A percentile compares a stretch with the other conserved stretches of the same genome.
phyloP scores from a whole-genome alignment of 2,888 invertebrate species.

The Fragum sueziense region DNA sequence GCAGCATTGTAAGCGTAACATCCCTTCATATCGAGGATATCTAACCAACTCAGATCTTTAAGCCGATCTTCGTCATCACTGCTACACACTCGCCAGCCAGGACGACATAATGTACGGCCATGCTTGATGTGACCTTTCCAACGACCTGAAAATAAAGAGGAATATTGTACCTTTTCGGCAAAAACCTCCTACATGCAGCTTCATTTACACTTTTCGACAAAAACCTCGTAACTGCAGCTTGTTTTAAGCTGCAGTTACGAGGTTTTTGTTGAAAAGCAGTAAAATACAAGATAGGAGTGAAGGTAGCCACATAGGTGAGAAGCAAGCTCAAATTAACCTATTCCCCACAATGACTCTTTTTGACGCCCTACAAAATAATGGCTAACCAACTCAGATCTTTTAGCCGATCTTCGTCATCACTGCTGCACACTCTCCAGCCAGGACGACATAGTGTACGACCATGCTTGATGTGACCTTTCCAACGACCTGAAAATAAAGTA shows the following conservation, averaged over 20 bases:
- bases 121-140: constrained; percentile 81
- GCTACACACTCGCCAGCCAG: constrained; percentile 80
- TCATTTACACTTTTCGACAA: too few relatives aligned
- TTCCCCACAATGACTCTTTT: too few relatives aligned
- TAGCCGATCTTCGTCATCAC: constrained; percentile 70
- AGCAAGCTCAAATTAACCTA: too few relatives aligned
- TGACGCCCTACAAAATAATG: too few relatives aligned
- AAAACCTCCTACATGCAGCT: too few relatives aligned
- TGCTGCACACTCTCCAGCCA: constrained; percentile 80
- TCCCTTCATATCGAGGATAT: constrained; percentile 76
- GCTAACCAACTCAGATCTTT: constrained; percentile 76
- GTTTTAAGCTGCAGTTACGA: too few relatives aligned
- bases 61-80: constrained; percentile 71
- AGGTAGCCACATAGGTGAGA: too few relatives aligned
- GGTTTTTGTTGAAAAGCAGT: too few relatives aligned
- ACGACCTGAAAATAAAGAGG: constrained; percentile 70
- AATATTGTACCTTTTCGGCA: too few relatives aligned
- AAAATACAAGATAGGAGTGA: too few relatives aligned
- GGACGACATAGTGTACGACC: constrained; percentile 75
- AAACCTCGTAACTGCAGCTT: too few relatives aligned
- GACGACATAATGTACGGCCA: constrained; percentile 74
- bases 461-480: constrained; percentile 80
- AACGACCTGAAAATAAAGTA: constrained; percentile 74
- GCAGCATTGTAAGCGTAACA: constrained; percentile 82
- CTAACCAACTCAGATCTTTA: constrained; percentile 76